Percentiles rank a stretch among this genome's conserved stretches.
Evolutionary conservation across 2,113 vertebrate genomes (phyloP).

Genomic region (Chaetodon auriga): DNA sequence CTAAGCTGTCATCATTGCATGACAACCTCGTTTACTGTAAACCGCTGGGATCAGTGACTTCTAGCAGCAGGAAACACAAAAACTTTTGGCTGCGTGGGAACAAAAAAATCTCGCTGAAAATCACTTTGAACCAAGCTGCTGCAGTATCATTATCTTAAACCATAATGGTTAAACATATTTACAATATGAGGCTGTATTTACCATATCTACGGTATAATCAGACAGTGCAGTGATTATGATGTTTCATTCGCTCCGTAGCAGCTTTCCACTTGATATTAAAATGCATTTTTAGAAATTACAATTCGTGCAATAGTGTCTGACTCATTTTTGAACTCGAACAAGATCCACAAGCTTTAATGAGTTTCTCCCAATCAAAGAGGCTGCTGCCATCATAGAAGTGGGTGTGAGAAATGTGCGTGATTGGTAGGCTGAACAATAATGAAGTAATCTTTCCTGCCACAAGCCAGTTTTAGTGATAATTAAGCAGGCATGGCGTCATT

Average conservation of each 20-base stretch:
- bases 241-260: neutral
- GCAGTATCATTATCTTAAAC: neutral
- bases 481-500: neutral
- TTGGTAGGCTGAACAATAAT: neutral
- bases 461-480: neutral
- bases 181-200: neutral
- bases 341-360: neutral
- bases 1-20: neutral
- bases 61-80: conserved; percentile 6
- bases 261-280: neutral
- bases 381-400: neutral
- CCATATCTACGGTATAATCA: neutral
- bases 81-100: neutral
- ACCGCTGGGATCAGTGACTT: conserved; percentile 12
- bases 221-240: neutral
- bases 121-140: neutral
- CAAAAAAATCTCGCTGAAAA: conserved; percentile 1
- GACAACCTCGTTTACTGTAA: conserved; percentile 17
- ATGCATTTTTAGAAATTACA: neutral
- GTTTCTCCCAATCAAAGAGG: neutral
- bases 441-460: neutral
- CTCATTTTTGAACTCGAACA: neutral
- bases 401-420: neutral
- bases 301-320: neutral
- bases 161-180: neutral